phyloP scores from a whole-genome alignment of 2,797 vertebrate species.

The Oryzias dopingdopingensis region DNA sequence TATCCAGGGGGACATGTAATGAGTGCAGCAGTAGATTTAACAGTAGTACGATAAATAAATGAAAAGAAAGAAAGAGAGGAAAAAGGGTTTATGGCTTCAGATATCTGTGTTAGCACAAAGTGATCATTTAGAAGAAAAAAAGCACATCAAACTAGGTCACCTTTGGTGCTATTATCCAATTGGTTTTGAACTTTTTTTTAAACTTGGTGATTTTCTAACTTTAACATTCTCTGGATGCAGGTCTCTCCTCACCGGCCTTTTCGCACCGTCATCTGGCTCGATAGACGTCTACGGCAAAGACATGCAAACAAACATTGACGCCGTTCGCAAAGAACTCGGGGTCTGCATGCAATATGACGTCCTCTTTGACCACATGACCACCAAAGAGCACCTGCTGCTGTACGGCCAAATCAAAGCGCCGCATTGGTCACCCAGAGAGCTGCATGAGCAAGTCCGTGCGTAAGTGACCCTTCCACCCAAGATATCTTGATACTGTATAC shows the following conservation, averaged over 20 bases:
- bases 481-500: not conserved
- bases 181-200: not conserved
- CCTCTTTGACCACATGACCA: conserved; percentile 91
- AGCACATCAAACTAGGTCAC: not conserved
- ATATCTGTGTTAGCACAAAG: conserved; percentile 11
- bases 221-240: conserved; percentile 61
- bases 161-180: not conserved
- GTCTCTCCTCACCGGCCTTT: conserved; percentile 94
- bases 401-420: conserved; percentile 94
- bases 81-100: not conserved
- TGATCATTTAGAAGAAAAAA: conserved; percentile 11
- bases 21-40: conserved; percentile 29
- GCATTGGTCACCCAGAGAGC: conserved; percentile 82
- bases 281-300: conserved; percentile 91
- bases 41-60: conserved; percentile 1
- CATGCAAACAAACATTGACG: conserved; percentile 81
- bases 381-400: conserved; percentile 90
- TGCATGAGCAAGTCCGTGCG: conserved; percentile 87
- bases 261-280: conserved; percentile 83
- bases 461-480: conserved; percentile 50
- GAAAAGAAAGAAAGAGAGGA: not conserved
- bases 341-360: conserved; percentile 98
- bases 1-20: conserved; percentile 26
- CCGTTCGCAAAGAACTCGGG: conserved; percentile 85
- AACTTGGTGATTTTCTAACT: not conserved